Evolutionary conservation across 1,140 invertebrate species (phyloP), one percentile per base, ranked within the genome.

Genomic region (Linepithema humile): DNA sequence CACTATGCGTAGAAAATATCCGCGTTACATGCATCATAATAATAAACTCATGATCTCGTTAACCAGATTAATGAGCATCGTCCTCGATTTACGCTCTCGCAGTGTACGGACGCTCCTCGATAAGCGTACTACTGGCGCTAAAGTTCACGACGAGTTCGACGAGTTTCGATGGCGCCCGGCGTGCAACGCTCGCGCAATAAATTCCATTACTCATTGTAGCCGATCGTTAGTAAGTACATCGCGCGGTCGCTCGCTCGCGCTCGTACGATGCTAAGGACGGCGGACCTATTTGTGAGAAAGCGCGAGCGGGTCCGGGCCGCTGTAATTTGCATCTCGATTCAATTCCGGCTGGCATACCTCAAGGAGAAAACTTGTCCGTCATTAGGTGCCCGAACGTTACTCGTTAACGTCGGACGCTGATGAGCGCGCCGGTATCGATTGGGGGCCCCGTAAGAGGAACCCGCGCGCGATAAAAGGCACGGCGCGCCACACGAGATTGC

Each of bases 321-420:
- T 87, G 73, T 84, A 86, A 87, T 87, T 85, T 86, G 85, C 83
- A 86, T 86, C 83, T 72, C 59, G 74, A 86, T 86, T 86, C 64
- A 86, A 85, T 80, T 74, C 75, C 57, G 75, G 67, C 83, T 85
- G 77, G 45, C 70, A 78, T 70, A 65, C 40, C 48, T 40, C 53
- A 73, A 69, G 55, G 40, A 85, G 77, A 85, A 70, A 84, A 84
- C 60, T 84, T 82, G 75, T 70, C 65, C 77, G 64, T 85, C 77
- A 85, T 82, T 85, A 85, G 62, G 65, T 62, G 62, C 40, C 78
- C 65, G 55, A 85, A 82, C 83, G 78, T 82, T 72, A 85, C 83
- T 85, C 83, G 83, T 85, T 85, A 85, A 82, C 77, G 67, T 82
- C 35, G 43, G 43, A 57, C 55, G 50, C 29, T 83, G 83, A 72